Evolutionary conservation across 2,113 vertebrate genomes (phyloP).

Genomic region (Eclectus roratus): DNA sequence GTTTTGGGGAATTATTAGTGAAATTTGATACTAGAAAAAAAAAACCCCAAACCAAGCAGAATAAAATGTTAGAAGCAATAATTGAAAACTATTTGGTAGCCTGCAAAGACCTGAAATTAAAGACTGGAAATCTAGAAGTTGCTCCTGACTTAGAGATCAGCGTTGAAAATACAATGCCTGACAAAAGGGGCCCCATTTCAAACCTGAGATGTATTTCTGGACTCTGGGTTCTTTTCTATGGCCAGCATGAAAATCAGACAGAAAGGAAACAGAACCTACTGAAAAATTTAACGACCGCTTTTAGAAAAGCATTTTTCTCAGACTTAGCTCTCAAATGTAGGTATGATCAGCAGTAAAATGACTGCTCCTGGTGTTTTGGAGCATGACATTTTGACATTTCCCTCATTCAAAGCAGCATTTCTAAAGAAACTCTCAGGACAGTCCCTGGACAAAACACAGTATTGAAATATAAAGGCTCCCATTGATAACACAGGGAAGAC

Average conservation of each 20-base stretch:
- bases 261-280: neutral
- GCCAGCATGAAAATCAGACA: neutral
- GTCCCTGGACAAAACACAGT: neutral
- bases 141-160: neutral
- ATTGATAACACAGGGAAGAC: neutral
- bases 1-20: neutral
- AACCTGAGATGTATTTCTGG: neutral
- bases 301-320: neutral
- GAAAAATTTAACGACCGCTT: neutral
- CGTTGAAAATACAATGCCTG: neutral
- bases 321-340: neutral
- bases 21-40: neutral
- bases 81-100: neutral
- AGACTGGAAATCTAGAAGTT: neutral
- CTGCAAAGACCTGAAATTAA: neutral
- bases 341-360: neutral
- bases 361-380: neutral
- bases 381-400: neutral
- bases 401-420: neutral
- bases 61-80: neutral
- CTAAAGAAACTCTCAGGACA: neutral
- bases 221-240: neutral
- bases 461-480: conserved; percentile 13
- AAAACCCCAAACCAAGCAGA: neutral
- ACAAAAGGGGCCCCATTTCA: neutral